Conservation (phyloP, 2,797 vertebrate species). For the Cynodonichthys magdalenae region DNA sequence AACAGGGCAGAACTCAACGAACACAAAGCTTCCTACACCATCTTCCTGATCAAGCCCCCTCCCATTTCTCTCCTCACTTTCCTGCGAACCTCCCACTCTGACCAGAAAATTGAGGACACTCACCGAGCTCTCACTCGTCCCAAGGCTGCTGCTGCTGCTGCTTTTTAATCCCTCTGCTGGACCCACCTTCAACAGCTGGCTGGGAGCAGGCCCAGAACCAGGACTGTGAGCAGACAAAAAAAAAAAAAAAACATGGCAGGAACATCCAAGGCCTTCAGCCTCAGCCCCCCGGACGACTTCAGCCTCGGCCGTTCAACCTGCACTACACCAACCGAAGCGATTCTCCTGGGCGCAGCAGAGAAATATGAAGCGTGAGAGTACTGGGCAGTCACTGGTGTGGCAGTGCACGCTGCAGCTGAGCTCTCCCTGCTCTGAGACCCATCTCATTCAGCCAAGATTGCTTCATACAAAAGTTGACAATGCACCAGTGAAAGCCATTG, state of each 20-base stretch:
- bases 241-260: constrained; percentile 27
- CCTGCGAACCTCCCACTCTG: constrained; percentile 70
- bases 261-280: constrained; percentile 46
- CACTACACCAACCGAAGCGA: constrained; percentile 30
- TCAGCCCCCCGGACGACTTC: constrained; percentile 36
- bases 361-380: constrained; percentile 63
- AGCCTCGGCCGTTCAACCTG: constrained; percentile 32
- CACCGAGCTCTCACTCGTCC: constrained; percentile 74
- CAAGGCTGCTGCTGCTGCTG: constrained; percentile 58
- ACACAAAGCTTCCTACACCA: constrained; percentile 39
- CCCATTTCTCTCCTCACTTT: constrained; percentile 54
- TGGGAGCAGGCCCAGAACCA: constrained; percentile 57
- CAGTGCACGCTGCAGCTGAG: constrained; percentile 84
- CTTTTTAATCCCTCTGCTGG: constrained; percentile 54
- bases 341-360: constrained; percentile 49
- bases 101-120: constrained; percentile 79
- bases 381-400: constrained; percentile 67
- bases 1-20: constrained; percentile 12
- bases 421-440: constrained; percentile 92
- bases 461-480: constrained; percentile 99
- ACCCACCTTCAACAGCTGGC: constrained; percentile 70
- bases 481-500: constrained; percentile 96
- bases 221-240: constrained; percentile 23
- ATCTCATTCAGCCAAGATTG: constrained; percentile 99
- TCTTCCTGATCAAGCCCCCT: constrained; percentile 51